A percentile compares a stretch with the other conserved stretches of the same genome.
Evolutionary conservation across 1,140 invertebrate genomes (phyloP).

Genomic region (Planococcus citri): DNA sequence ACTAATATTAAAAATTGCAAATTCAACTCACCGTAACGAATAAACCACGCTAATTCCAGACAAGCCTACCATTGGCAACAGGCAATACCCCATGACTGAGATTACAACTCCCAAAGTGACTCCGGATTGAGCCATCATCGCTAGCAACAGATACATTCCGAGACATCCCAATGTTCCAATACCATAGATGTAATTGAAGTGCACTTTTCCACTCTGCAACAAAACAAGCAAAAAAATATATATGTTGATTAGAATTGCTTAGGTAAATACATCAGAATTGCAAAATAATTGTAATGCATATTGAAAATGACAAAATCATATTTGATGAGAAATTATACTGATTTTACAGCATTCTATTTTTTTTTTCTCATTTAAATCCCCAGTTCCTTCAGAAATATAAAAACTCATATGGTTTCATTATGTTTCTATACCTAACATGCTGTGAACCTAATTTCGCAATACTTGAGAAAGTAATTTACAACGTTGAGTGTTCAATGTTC

Average conservation of each 20-base stretch:
- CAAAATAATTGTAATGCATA: too few relatives aligned
- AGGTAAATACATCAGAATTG: too few relatives aligned
- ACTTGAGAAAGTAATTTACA: background rate
- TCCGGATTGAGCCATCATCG: constrained; percentile 66
- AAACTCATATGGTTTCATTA: background rate
- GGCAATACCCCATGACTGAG: constrained; percentile 85
- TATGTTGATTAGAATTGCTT: too few relatives aligned
- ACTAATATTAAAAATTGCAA: too few relatives aligned
- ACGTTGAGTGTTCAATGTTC: background rate
- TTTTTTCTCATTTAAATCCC: too few relatives aligned
- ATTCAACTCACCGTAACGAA: constrained; percentile 51
- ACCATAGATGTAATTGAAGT: constrained; percentile 91
- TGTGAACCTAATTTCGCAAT: background rate
- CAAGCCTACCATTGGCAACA: constrained; percentile 82
- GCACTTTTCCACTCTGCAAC: constrained; percentile 60
- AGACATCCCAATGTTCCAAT: constrained; percentile 84
- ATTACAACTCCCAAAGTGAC: constrained; percentile 74
- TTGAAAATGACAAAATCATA: too few relatives aligned
- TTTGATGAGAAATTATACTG: too few relatives aligned
- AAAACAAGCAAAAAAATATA: constrained; percentile 39
- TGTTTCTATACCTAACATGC: background rate
- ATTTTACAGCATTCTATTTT: background rate
- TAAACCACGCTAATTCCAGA: constrained; percentile 69
- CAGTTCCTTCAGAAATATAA: background rate
- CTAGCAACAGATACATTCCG: constrained; percentile 78